Evolutionary conservation across 2,888 invertebrate genomes (phyloP), one percentile per base, ranked within the genome.

Genomic region (Ophion ellenae): DNA sequence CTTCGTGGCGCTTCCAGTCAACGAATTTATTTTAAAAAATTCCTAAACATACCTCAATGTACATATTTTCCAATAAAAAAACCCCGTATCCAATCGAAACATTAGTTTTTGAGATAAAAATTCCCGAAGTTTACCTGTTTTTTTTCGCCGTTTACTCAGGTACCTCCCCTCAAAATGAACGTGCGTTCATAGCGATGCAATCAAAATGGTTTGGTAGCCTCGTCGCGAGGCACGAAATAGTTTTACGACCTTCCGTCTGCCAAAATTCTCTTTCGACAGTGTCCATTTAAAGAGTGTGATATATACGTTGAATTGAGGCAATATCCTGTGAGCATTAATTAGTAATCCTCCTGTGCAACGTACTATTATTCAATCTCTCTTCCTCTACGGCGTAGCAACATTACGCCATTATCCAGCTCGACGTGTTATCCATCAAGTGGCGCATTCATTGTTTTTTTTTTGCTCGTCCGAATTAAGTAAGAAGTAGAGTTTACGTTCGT

Each of bases 251-350:
- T 76, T 66, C n/a, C 20, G 53, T 36, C n/a, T 66, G 75, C 32
- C 76, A 66, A 76, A 76, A 76, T 66, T 66, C 10, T 53, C 5
- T 66, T 76, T 66, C 53, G 14, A 76, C 17, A 36, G 66, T 20
- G 7, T 76, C 66, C 66, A 28, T 10, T 76, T 66, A 76, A 66
- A 61, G 53, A 2, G 53, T 66, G 66, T 36, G 64, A 20, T 53
- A 53, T 20, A 17, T 11, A 20, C 45, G 66, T 53, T 57, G 20
- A 53, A 53, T 66, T 32, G 76, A 76, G 66, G 57, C 66, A 66
- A 76, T 53, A 66, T 53, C 66, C 76, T 66, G 64, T 66, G 66
- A 53, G 76, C 32, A 76, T 32, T 11, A 28, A 81, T 81, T 59
- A 74, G 73, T 74, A 81, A 67, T 81, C 45, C 66, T 53, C 40